phyloP scores from a whole-genome alignment of 2,797 vertebrate genomes.

The Clarias laeviceps region DNA sequence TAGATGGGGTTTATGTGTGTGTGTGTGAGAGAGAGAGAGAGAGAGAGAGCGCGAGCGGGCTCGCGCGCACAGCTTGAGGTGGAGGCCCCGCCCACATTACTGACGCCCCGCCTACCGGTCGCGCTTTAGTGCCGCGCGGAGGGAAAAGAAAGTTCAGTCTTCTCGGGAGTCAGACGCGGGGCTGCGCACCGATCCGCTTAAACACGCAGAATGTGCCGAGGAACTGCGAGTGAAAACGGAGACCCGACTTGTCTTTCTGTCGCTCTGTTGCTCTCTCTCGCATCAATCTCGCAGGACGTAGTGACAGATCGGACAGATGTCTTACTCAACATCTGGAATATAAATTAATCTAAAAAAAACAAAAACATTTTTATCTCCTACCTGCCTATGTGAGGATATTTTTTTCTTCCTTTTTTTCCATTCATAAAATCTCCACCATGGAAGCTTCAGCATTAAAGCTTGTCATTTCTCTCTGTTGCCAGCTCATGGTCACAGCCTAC shows the following conservation, averaged over 20 bases:
- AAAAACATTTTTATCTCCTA: too few species aligned
- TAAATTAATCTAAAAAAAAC: neutral
- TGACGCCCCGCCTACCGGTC: constrained; percentile 52
- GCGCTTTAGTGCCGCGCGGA: constrained; percentile 61
- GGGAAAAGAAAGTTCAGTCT: constrained; percentile 74
- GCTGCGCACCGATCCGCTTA: neutral
- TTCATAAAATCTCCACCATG: constrained; percentile 68
- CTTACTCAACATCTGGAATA: neutral
- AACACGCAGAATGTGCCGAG: constrained; percentile 32
- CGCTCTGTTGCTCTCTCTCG: neutral
- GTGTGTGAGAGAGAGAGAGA: neutral
- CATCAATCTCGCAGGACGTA: neutral
- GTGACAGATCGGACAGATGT: neutral
- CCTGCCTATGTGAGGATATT: constrained; percentile 5
- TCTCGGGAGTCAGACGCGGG: constrained; percentile 41
- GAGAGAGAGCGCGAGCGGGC: neutral
- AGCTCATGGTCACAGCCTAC: constrained; percentile 76
- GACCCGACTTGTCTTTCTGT: constrained; percentile 1
- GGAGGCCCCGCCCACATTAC: constrained; percentile 24
- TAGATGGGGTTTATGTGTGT: neutral
- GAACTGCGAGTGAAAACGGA: constrained; percentile 15
- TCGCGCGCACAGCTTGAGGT: neutral
- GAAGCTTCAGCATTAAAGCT: constrained; percentile 74
- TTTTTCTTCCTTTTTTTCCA: constrained; percentile 15
- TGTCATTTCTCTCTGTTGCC: constrained; percentile 78